These are phyloP conservation scores for Hylaeus volcanicus DNA, from an alignment of 1,140 invertebrate species.

Conservation along the genomic window DNA sequence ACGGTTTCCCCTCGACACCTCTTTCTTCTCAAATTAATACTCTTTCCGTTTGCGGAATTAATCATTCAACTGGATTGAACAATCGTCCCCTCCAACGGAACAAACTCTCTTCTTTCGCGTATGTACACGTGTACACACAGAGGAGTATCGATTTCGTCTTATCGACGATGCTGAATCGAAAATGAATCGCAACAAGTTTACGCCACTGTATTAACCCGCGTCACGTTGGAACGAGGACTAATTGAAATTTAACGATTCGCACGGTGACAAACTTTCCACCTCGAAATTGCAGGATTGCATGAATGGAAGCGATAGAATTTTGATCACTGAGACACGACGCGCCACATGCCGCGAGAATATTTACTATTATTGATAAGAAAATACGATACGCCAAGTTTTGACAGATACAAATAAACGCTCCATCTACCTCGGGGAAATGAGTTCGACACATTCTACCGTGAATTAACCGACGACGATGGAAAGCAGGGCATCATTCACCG, in stretches of 20 bases:
- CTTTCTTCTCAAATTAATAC: neutral
- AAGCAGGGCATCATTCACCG: neutral
- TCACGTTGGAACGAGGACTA: neutral
- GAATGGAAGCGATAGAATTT: neutral
- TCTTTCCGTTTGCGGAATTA: neutral
- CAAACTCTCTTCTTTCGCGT: neutral
- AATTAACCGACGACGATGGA: neutral
- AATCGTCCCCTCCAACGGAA: neutral
- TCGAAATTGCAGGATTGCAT: neutral
- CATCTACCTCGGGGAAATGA: neutral
- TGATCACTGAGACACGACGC: neutral
- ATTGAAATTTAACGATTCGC: neutral
- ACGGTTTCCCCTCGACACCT: no score
- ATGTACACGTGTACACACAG: neutral
- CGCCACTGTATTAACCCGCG: no score
- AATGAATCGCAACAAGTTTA: neutral
- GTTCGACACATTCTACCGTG: neutral
- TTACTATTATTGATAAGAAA: neutral
- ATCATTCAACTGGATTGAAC: neutral
- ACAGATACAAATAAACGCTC: no score
- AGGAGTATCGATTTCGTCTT: constrained; percentile 5
- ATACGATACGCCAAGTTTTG: neutral
- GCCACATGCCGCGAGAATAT: neutral
- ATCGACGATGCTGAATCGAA: constrained; percentile 5
- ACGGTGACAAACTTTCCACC: neutral